Conservation (phyloP, 2,113 vertebrate species). For the Malurus elegans region DNA sequence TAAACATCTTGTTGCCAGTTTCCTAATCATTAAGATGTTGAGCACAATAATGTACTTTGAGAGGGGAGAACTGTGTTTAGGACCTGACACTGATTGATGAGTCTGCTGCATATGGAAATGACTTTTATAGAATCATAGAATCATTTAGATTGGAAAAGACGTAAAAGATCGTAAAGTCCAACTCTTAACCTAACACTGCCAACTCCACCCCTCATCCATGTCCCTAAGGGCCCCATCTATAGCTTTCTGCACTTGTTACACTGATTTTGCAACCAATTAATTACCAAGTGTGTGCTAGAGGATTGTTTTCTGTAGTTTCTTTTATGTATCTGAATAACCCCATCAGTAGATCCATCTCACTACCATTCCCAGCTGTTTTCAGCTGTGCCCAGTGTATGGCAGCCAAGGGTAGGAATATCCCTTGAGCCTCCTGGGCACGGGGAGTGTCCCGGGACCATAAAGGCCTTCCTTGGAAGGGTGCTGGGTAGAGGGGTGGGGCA, state of each 20-base stretch:
- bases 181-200: neutral
- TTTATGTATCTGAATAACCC: neutral
- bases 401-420: neutral
- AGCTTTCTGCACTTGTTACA: neutral
- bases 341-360: neutral
- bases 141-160: neutral
- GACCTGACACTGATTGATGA: neutral
- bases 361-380: neutral
- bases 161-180: neutral
- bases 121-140: neutral
- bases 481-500: neutral
- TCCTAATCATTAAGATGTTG: neutral
- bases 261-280: neutral
- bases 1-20: constrained; percentile 68
- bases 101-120: neutral
- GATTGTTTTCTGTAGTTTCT: neutral
- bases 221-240: neutral
- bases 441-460: neutral
- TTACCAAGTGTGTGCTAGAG: neutral
- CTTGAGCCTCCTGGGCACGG: neutral
- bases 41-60: neutral
- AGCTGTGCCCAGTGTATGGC: neutral
- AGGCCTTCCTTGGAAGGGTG: neutral
- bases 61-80: neutral
- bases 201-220: neutral